Evolutionary conservation across 1,140 invertebrate genomes (phyloP).

Genomic region (Drosophila parvula): DNA sequence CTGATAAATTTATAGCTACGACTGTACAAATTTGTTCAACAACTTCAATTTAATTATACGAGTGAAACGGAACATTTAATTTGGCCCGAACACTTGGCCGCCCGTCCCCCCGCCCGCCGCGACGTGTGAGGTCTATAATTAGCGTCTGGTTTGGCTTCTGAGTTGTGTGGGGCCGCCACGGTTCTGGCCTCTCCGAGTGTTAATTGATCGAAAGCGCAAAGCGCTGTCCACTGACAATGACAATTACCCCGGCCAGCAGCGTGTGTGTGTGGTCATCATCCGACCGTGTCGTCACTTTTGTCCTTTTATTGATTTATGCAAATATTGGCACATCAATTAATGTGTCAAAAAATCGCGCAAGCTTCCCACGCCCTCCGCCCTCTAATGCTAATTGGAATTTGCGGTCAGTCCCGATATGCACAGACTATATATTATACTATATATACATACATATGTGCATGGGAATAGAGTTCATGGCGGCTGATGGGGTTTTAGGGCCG

Average conservation of each 20-base stretch:
- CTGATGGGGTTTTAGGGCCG: slow-evolving; percentile 44
- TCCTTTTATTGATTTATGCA: slow-evolving; percentile 61
- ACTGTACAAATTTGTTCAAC: slow-evolving; percentile 75
- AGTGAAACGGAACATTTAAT: slow-evolving; percentile 63
- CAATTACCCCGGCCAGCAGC: slow-evolving; percentile 8
- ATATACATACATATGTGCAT: no score
- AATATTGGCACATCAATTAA: slow-evolving; percentile 73
- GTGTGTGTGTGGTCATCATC: slow-evolving; percentile 13
- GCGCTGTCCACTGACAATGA: slow-evolving; percentile 14
- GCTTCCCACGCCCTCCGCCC: slow-evolving; percentile 7
- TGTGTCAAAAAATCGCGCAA: slow-evolving; percentile 55
- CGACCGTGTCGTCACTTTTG: slow-evolving; percentile 14
- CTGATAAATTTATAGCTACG: slow-evolving; percentile 72
- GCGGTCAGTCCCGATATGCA: slow-evolving; percentile 32
- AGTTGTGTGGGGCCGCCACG: slow-evolving; percentile 10
- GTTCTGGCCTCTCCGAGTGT: slow-evolving; percentile 39
- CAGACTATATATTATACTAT: no score
- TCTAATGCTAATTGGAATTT: slow-evolving; percentile 73
- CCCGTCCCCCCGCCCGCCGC: neutral
- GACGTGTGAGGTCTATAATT: slow-evolving; percentile 56
- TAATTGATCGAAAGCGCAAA: slow-evolving; percentile 54
- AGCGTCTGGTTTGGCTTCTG: slow-evolving; percentile 53
- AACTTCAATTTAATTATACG: slow-evolving; percentile 75
- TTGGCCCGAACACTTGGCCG: slow-evolving; percentile 22
- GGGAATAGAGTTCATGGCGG: slow-evolving; percentile 16